Evolutionary conservation across 2,113 vertebrate genomes (phyloP).

Genomic region (Todiramphus saurophagus): DNA sequence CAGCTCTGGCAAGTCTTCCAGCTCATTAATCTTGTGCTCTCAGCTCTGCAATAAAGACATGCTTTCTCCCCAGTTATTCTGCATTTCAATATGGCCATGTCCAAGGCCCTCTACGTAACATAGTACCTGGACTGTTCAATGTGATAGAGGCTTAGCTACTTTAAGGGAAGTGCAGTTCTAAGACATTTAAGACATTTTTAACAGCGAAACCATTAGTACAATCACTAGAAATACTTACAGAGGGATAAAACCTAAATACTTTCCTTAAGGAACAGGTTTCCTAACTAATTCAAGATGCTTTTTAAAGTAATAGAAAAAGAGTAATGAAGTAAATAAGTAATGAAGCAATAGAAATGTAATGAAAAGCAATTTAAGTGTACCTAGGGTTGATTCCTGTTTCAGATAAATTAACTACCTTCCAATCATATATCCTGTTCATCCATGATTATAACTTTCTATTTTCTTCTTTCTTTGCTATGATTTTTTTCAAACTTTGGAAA

Average conservation of each 20-base stretch:
- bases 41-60: background rate
- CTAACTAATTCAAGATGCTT: background rate
- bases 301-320: background rate
- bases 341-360: background rate
- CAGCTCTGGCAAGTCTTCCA: background rate
- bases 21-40: background rate
- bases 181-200: background rate
- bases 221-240: background rate
- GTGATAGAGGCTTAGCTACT: background rate
- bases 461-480: background rate
- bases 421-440: background rate
- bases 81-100: background rate
- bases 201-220: background rate
- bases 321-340: background rate
- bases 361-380: background rate
- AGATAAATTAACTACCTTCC: background rate
- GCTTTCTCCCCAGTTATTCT: background rate
- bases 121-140: background rate
- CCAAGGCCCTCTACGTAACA: background rate
- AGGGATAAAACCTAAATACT: background rate
- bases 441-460: background rate
- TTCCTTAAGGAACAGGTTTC: background rate
- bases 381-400: background rate
- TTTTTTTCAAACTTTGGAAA: background rate
- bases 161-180: background rate